A percentile compares a stretch with the other conserved stretches of the same genome.
phyloP scores from a whole-genome alignment of 2,888 invertebrate genomes.

The Nemapogon koenigi region DNA sequence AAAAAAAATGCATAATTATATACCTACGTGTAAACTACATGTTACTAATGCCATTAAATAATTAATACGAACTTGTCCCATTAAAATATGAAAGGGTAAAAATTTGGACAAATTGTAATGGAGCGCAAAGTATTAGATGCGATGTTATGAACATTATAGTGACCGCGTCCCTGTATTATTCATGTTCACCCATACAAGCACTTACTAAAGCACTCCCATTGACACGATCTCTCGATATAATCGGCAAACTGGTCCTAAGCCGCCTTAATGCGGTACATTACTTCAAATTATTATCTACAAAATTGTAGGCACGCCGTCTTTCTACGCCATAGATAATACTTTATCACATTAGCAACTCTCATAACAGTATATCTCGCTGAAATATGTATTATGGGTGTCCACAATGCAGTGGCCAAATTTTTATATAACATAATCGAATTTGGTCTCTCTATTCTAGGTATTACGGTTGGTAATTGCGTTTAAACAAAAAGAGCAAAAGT shows the following conservation, averaged over 20 bases:
- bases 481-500: conserved; percentile 15
- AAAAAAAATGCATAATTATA: too few relatives aligned
- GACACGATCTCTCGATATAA: conserved; percentile 31
- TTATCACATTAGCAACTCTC: conserved; percentile 51
- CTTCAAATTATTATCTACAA: conserved; percentile 52
- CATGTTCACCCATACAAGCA: conserved; percentile 1
- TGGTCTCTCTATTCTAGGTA: too few relatives aligned
- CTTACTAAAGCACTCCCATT: background rate
- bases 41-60: too few relatives aligned
- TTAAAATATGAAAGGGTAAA: too few relatives aligned
- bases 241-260: conserved; percentile 33
- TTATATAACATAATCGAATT: too few relatives aligned
- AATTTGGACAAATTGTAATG: too few relatives aligned
- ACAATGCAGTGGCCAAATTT: background rate
- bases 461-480: too few relatives aligned
- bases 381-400: conserved; percentile 29
- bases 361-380: conserved; percentile 55
- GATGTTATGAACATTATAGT: too few relatives aligned
- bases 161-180: conserved; percentile 6
- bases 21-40: too few relatives aligned
- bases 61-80: too few relatives aligned
- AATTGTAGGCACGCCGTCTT: conserved; percentile 41
- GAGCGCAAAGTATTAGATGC: too few relatives aligned
- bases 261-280: conserved; percentile 31
- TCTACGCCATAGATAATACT: conserved; percentile 33